phyloP scores from a whole-genome alignment of 53 echinoderm and acorn worm species.

The Arbacia lixula region DNA sequence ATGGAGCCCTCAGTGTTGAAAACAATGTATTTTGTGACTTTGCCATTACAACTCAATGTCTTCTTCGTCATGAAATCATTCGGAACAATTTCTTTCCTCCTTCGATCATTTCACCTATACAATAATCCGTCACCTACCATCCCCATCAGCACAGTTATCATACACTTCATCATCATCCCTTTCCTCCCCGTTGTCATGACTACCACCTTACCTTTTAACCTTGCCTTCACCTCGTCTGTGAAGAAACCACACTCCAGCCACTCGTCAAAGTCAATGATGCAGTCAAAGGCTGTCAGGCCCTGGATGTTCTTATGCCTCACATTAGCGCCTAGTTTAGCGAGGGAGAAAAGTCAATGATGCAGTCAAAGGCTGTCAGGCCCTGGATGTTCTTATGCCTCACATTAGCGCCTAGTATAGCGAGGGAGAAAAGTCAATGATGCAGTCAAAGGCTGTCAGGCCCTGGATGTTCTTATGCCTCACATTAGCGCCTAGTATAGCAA shows the following conservation, averaged over 20 bases:
- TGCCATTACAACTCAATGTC: too few relatives aligned
- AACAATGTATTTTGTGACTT: too few relatives aligned
- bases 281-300: slow-evolving; percentile 95
- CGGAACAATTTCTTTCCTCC: too few relatives aligned
- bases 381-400: slow-evolving; percentile 93
- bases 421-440: slow-evolving; percentile 96
- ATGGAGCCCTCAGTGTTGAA: too few relatives aligned
- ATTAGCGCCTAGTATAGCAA: slow-evolving; percentile 90
- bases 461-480: slow-evolving; percentile 93
- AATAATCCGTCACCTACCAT: too few relatives aligned
- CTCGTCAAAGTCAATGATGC: slow-evolving; percentile 97
- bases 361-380: slow-evolving; percentile 95
- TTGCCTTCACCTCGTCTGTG: slow-evolving; percentile 97
- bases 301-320: slow-evolving; percentile 93
- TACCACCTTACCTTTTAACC: slow-evolving; percentile 90
- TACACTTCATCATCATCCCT: too few relatives aligned
- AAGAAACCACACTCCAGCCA: slow-evolving; percentile 98
- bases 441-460: slow-evolving; percentile 95
- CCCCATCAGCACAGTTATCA: too few relatives aligned
- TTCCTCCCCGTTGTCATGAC: too few relatives aligned
- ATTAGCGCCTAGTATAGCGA: slow-evolving; percentile 90
- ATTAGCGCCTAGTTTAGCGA: slow-evolving; percentile 90
- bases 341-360: slow-evolving; percentile 96
- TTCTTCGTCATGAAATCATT: too few relatives aligned
- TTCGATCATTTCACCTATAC: too few relatives aligned